Base-by-base conservation (phyloP, 2,797 vertebrate genomes). In the Sciurus vulgaris region DNA sequence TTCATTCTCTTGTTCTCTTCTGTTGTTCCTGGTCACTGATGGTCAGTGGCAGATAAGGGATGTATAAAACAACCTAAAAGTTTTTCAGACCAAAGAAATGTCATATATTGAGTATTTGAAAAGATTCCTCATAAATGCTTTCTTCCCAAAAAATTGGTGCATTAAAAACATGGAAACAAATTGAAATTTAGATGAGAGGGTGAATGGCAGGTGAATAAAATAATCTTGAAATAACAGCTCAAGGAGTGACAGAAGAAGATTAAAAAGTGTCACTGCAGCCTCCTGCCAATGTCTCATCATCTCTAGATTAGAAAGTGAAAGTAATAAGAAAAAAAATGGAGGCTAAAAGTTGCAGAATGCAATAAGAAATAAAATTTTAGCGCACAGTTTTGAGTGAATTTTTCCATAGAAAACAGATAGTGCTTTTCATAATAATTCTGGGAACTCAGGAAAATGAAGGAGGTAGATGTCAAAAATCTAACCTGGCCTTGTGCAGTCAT, bases 171-270 rank as follows among this genome's bases (percentile, higher is more conserved):
- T n/a, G 5, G 61, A 95, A 96, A 33, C 47, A 95, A 96, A 92
- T 83, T 94, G 78, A 97, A 98, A 94, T 95, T 93, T 86, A 97
- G 73, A 94, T 96, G 86, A 97, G 38, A 93, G 38, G 41, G 30
- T 97, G 94, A 98, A 92, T 96, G 96, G 72, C 93, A 97, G 93
- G 90, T 98, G 96, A 97, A 84, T 14, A 26, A 96, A 96, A 97
- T 86, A 98, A 98, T 61, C 91, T 93, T 95, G 94, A 97, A 98
- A 97, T 28, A 96, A 93, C 63, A 95, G 81, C 81, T 96, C 84
- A 83, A 93, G 87, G 91, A 97, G 49, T 96, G 96, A 96, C 97
- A 97, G 65, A 56, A 26, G 18, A 97, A 97, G 96, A 98, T 98
- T 97, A 98, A 97, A 98, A 97, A 85, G 77, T 97, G 86, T 93